phyloP scores from a whole-genome alignment of 2,888 invertebrate genomes.

The Agrenia bidenticulata region DNA sequence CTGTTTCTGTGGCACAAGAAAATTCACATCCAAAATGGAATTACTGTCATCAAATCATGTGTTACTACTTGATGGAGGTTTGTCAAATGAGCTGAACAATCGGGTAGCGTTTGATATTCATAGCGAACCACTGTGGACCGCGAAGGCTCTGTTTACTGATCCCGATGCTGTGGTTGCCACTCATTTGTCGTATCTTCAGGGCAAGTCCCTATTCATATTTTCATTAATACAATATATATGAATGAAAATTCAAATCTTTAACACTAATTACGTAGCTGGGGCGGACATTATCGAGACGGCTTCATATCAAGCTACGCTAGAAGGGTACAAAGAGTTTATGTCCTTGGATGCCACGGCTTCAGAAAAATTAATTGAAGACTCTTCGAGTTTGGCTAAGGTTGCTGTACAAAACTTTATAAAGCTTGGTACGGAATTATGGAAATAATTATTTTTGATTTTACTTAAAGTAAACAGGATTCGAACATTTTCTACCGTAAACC shows the following conservation, averaged over 20 bases:
- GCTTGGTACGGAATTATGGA: background rate
- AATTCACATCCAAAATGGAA: slow-evolving; percentile 3
- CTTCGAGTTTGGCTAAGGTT: slow-evolving; percentile 72
- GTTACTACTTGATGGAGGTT: slow-evolving; percentile 70
- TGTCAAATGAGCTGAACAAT: slow-evolving; percentile 76
- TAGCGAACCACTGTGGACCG: slow-evolving; percentile 86
- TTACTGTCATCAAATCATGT: slow-evolving; percentile 39
- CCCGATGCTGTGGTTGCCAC: slow-evolving; percentile 76
- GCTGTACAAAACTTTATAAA: slow-evolving; percentile 62
- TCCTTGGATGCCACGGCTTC: slow-evolving; percentile 67
- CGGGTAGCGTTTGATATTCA: slow-evolving; percentile 75
- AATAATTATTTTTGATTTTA: too few species aligned
- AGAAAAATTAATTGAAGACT: slow-evolving; percentile 69
- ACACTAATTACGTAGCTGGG: slow-evolving; percentile 79
- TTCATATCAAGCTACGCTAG: slow-evolving; percentile 83
- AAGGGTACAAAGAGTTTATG: slow-evolving; percentile 73
- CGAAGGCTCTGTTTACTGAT: slow-evolving; percentile 75
- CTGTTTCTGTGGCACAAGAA: too few species aligned
- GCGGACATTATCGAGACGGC: slow-evolving; percentile 84
- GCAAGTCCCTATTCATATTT: slow-evolving; percentile 56
- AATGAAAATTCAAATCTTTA: too few species aligned
- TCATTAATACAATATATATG: slow-evolving; percentile 4
- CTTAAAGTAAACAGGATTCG: too few species aligned
- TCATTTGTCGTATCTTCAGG: slow-evolving; percentile 78
- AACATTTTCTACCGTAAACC: too few species aligned